phyloP scores from a whole-genome alignment of 1,140 invertebrate genomes.

The Drosophila tristis region DNA sequence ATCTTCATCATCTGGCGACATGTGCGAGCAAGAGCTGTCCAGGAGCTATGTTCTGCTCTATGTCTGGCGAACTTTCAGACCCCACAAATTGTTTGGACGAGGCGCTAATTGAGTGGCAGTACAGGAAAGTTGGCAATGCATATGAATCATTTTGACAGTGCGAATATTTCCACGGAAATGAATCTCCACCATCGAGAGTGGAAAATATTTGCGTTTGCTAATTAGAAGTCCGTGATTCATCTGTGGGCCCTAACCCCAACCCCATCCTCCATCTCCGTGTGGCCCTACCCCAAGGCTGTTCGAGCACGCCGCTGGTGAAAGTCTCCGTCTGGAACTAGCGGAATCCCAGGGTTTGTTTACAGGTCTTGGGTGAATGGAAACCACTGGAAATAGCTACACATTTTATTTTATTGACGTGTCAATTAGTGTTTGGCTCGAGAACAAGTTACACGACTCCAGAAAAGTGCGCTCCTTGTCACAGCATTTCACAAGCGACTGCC shows the following conservation, averaged over 20 bases:
- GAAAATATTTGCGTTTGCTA: conserved; percentile 44
- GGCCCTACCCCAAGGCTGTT: no score
- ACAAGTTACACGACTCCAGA: conserved; percentile 40
- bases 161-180: conserved; percentile 39
- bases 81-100: not conserved
- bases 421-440: conserved; percentile 32
- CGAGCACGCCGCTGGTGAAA: conserved; percentile 19
- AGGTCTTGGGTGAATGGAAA: conserved; percentile 15
- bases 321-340: conserved; percentile 27
- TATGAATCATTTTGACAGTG: conserved; percentile 44
- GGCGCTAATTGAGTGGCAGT: conserved; percentile 28
- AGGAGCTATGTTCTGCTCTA: no score
- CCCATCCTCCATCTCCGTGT: no score
- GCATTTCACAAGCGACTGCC: conserved; percentile 4
- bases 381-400: conserved; percentile 13
- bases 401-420: conserved; percentile 24
- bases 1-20: no score
- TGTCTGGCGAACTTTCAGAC: no score
- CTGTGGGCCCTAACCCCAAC: no score
- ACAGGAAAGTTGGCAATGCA: conserved; percentile 23
- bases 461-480: not conserved
- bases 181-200: conserved; percentile 11
- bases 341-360: conserved; percentile 12
- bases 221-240: conserved; percentile 39
- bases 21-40: no score